These are phyloP conservation scores for Neopipo cinnamomea DNA, from an alignment of 2,113 vertebrate genomes.

Conservation along the genomic window DNA sequence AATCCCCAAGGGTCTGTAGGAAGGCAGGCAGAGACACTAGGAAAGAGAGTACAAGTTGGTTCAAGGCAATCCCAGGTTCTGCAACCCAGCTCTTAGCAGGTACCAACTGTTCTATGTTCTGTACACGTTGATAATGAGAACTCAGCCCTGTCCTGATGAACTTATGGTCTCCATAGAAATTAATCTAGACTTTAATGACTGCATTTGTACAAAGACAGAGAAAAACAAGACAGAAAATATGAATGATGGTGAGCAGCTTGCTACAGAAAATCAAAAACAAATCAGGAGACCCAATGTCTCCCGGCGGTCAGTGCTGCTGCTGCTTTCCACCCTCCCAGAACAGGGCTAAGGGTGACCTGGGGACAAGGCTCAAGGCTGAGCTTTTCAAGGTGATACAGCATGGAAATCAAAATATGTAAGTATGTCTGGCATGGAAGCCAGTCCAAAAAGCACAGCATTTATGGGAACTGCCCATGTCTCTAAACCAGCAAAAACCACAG, in stretches of 20 bases:
- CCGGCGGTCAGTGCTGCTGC: neutral
- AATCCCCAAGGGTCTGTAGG: neutral
- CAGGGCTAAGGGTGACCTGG: neutral
- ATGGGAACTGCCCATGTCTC: neutral
- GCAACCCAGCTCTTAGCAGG: neutral
- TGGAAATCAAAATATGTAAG: neutral
- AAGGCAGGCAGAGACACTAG: neutral
- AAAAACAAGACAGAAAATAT: neutral
- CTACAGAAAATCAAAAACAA: neutral
- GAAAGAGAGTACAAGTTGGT: neutral
- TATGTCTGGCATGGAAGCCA: neutral
- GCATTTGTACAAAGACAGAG: neutral
- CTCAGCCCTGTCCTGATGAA: neutral
- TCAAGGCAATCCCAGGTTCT: neutral
- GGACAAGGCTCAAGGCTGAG: neutral
- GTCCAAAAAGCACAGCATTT: neutral
- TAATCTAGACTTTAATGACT: neutral
- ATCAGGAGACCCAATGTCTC: neutral
- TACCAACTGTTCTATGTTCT: neutral
- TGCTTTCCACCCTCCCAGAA: neutral
- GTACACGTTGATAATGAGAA: neutral
- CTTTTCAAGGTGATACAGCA: neutral
- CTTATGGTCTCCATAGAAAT: neutral
- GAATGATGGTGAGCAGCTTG: neutral
- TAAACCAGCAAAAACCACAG: neutral